These are phyloP conservation scores for Sericinus montela DNA, from an alignment of 2,888 invertebrate genomes.

Conservation along the genomic window DNA sequence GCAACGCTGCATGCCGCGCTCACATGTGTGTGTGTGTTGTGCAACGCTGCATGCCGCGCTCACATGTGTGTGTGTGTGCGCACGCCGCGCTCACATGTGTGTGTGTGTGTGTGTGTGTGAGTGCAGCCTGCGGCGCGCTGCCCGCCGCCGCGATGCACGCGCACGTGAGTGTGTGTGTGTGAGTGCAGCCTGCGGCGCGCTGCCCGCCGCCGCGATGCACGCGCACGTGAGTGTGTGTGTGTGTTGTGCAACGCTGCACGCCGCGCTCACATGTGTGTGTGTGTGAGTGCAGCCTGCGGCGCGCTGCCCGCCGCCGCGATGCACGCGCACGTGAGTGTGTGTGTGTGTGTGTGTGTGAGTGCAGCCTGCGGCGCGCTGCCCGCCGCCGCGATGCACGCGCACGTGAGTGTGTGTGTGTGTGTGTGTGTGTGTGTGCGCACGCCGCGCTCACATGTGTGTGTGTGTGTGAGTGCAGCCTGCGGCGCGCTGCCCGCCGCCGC, in stretches of 20 bases:
- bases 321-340: conserved; percentile 35
- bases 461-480: background rate
- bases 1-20: conserved; percentile 17
- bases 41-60: conserved; percentile 17
- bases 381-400: conserved; percentile 25
- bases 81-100: conserved; percentile 37
- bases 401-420: conserved; percentile 29
- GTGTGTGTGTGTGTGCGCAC: too few relatives aligned
- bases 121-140: conserved; percentile 18
- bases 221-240: too few relatives aligned
- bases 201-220: conserved; percentile 19
- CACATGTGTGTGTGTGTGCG: conserved; percentile 20
- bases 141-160: background rate
- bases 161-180: conserved; percentile 7
- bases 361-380: conserved; percentile 22
- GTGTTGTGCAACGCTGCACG: conserved; percentile 19
- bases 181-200: conserved; percentile 23
- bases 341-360: too few relatives aligned
- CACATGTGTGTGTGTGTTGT: conserved; percentile 28
- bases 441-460: conserved; percentile 34
- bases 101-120: too few relatives aligned
- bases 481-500: background rate
- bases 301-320: conserved; percentile 18
- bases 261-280: conserved; percentile 34
- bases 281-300: conserved; percentile 12